Percentiles rank a stretch among this genome's conserved stretches.
These are phyloP conservation scores for Lucifuga dentata DNA, from an alignment of 2,113 vertebrate species.

Conservation along the genomic window DNA sequence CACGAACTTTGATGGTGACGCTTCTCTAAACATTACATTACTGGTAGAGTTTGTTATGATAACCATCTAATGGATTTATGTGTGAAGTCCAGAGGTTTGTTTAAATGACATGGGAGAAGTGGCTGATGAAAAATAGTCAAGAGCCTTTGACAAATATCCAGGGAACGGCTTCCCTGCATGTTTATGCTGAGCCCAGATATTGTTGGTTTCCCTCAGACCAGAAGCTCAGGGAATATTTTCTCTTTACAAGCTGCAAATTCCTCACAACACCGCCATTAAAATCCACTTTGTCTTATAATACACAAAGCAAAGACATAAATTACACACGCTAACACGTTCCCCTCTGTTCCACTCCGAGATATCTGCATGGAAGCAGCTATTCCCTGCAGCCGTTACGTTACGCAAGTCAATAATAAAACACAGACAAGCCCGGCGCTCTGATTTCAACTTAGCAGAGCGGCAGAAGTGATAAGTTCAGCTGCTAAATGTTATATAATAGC, in stretches of 20 bases:
- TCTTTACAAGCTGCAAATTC: conserved; percentile 33
- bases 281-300: conserved; percentile 36
- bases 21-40: conserved; percentile 60
- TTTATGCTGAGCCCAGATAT: conserved; percentile 31
- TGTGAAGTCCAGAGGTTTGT: conserved; percentile 48
- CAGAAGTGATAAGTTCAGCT: conserved; percentile 48
- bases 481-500: conserved; percentile 56
- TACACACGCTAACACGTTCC: conserved; percentile 6
- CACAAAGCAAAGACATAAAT: conserved; percentile 38
- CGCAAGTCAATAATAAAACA: conserved; percentile 37
- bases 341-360: background rate
- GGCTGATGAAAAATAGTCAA: conserved; percentile 38
- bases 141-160: conserved; percentile 51
- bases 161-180: conserved; percentile 23
- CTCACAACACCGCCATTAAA: conserved; percentile 19
- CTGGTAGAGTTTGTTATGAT: conserved; percentile 67
- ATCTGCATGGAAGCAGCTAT: conserved; percentile 3
- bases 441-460: conserved; percentile 23
- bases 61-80: conserved; percentile 55
- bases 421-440: conserved; percentile 12
- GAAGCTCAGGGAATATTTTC: background rate
- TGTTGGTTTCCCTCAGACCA: conserved; percentile 41
- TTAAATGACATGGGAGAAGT: conserved; percentile 62
- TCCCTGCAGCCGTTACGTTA: conserved; percentile 35
- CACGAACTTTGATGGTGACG: conserved; percentile 50